Evolutionary conservation across 2,888 invertebrate genomes (phyloP).

Genomic region (Nasonovia ribisnigri): DNA sequence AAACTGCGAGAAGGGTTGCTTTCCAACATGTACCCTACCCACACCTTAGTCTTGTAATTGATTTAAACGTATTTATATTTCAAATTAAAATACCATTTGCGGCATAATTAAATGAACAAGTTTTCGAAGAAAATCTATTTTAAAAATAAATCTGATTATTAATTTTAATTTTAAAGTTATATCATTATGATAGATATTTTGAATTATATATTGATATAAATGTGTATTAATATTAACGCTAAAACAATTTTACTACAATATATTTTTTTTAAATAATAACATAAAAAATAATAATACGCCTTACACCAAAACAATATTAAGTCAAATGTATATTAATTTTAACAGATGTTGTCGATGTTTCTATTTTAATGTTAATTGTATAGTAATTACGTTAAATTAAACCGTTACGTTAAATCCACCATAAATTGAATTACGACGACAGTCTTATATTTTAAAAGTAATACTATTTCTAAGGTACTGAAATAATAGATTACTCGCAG

Average conservation of each 20-base stretch:
- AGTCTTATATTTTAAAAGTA: conserved; percentile 8
- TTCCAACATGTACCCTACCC: background rate
- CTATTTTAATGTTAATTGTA: background rate
- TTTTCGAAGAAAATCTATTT: background rate
- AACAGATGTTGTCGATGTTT: background rate
- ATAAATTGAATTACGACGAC: background rate
- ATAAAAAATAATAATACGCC: background rate
- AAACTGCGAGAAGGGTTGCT: background rate
- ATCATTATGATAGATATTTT: background rate
- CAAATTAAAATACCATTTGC: background rate
- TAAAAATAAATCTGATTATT: background rate
- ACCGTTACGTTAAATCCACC: background rate
- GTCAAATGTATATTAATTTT: background rate
- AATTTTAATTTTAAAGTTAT: background rate
- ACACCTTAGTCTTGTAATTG: background rate
- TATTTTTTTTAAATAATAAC: background rate
- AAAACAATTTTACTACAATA: background rate
- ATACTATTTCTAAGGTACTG: background rate
- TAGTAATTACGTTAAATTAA: background rate
- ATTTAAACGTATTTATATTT: conserved; percentile 4
- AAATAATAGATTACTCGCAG: background rate
- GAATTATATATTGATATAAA: background rate
- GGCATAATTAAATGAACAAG: background rate
- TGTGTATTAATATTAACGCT: background rate
- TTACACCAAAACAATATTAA: background rate